Percentiles rank a stretch among this genome's conserved stretches.
Evolutionary conservation across 2,797 vertebrate genomes (phyloP).

Genomic region (Microctenopoma steveboyesi): DNA sequence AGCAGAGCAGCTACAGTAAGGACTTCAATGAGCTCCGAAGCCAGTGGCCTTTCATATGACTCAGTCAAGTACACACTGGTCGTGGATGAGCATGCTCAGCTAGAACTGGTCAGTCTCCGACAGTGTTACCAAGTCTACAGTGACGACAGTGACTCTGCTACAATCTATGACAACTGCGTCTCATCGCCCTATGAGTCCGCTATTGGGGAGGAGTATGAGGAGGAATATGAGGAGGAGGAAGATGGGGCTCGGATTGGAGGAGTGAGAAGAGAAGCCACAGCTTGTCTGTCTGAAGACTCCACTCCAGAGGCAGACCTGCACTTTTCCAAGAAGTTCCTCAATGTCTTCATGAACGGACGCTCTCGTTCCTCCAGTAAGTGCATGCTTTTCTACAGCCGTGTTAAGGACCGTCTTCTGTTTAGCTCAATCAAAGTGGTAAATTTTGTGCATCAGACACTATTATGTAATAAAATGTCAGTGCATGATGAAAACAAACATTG

Average conservation of each 20-base stretch:
- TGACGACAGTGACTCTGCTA: conserved; percentile 95
- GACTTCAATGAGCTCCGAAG: conserved; percentile 91
- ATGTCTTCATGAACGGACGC: conserved; percentile 96
- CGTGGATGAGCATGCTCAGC: conserved; percentile 94
- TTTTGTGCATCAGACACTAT: not conserved
- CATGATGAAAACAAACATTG: no score
- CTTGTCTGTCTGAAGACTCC: conserved; percentile 92
- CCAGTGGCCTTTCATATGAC: conserved; percentile 96
- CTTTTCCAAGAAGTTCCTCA: conserved; percentile 98
- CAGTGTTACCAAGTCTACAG: conserved; percentile 96
- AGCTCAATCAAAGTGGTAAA: not conserved
- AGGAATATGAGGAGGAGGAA: conserved; percentile 83
- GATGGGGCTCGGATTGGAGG: conserved; percentile 55
- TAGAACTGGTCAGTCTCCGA: conserved; percentile 94
- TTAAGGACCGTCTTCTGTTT: not conserved
- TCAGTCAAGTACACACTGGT: conserved; percentile 97
- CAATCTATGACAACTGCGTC: conserved; percentile 95
- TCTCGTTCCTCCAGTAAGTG: conserved; percentile 96
- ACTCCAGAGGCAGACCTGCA: conserved; percentile 91
- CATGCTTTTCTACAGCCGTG: not conserved
- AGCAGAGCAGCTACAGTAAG: conserved; percentile 67
- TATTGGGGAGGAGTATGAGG: conserved; percentile 93
- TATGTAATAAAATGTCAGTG: no score
- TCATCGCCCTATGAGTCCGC: conserved; percentile 95
- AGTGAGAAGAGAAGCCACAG: conserved; percentile 84